These are phyloP conservation scores for Ploceus nigricollis DNA, from an alignment of 2,113 vertebrate genomes.

Conservation along the genomic window DNA sequence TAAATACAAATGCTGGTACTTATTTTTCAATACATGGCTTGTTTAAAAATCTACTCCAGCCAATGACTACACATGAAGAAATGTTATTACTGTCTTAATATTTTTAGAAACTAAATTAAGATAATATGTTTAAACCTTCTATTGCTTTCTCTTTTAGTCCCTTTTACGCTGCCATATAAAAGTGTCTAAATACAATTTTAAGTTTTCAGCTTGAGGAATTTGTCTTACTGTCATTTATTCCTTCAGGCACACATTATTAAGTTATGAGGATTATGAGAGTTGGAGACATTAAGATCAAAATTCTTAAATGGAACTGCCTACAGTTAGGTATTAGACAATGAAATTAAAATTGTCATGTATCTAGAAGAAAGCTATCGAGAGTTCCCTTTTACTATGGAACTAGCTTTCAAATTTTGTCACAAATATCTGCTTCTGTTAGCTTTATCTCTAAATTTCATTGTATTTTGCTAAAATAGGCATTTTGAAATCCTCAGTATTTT, in stretches of 20 bases:
- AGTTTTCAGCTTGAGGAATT: not conserved
- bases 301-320: not conserved
- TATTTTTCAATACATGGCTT: not conserved
- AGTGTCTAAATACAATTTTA: not conserved
- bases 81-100: not conserved
- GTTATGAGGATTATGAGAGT: not conserved
- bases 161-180: not conserved
- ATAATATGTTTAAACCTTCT: not conserved
- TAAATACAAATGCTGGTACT: not conserved
- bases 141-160: not conserved
- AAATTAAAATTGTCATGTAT: not conserved
- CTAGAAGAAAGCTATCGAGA: not conserved
- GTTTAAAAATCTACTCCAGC: not conserved
- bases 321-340: not conserved
- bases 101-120: not conserved
- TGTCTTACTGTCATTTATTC: not conserved
- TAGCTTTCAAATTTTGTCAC: not conserved
- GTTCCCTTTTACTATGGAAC: not conserved
- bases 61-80: not conserved
- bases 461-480: not conserved
- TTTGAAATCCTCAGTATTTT: not conserved
- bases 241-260: not conserved
- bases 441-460: not conserved
- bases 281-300: not conserved
- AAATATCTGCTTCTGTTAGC: not conserved